These are phyloP conservation scores for Paramuricea clavata DNA, from an alignment of 92 coral and sea anemone species.

Conservation along the genomic window DNA sequence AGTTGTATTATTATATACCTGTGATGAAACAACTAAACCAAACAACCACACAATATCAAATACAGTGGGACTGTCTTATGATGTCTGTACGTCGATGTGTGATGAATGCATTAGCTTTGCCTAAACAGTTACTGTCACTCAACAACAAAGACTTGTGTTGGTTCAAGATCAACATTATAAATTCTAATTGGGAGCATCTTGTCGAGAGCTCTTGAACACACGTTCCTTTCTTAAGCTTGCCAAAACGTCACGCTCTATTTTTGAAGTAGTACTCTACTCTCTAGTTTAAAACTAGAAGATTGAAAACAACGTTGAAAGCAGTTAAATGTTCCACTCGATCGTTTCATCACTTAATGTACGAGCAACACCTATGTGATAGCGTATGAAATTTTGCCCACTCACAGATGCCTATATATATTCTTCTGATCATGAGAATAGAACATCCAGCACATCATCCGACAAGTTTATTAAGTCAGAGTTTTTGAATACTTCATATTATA, in stretches of 20 bases:
- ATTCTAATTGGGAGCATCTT: not conserved
- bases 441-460: too few species aligned
- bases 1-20: not conserved
- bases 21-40: not conserved
- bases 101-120: not conserved
- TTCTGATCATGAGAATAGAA: too few species aligned
- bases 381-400: too few species aligned
- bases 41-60: not conserved
- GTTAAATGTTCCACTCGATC: too few species aligned
- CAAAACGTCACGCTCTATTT: not conserved
- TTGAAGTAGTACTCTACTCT: not conserved
- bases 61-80: not conserved
- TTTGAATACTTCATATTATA: too few species aligned
- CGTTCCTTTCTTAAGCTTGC: not conserved
- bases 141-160: slow-evolving; percentile 21
- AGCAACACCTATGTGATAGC: too few species aligned
- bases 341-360: too few species aligned
- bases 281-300: not conserved
- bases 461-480: too few species aligned
- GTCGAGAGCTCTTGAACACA: not conserved
- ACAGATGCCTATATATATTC: too few species aligned
- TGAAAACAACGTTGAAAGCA: not conserved
- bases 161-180: not conserved
- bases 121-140: not conserved
- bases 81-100: not conserved